Percentiles rank a stretch among this genome's conserved stretches.
Conservation (phyloP, 2,797 vertebrate genomes). For the Sorex maritimensis region DNA sequence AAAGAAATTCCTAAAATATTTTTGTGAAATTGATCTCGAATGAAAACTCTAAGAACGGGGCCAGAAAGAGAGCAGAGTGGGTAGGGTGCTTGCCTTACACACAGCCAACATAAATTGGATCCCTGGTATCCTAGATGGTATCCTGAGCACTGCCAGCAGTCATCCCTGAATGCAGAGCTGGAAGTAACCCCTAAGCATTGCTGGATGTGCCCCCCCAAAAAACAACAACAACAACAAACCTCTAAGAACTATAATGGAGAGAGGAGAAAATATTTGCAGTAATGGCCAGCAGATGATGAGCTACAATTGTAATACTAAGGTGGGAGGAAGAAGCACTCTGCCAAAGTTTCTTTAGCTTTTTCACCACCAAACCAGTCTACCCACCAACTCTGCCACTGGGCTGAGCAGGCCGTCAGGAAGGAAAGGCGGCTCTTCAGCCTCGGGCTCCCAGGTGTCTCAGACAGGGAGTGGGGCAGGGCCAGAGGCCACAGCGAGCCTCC, state of each 20-base stretch:
- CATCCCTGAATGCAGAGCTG: no score
- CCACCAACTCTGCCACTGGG: neutral
- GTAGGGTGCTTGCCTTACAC: no score
- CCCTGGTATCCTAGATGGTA: no score
- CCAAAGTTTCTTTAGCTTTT: conserved; percentile 46
- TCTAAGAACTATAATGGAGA: conserved; percentile 44
- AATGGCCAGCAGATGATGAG: conserved; percentile 48
- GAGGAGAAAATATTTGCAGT: conserved; percentile 26
- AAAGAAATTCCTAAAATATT: conserved; percentile 66
- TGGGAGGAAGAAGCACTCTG: conserved; percentile 14
- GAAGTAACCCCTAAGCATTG: no score
- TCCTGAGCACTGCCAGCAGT: no score
- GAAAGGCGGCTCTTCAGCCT: conserved; percentile 20
- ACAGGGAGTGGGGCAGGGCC: conserved; percentile 23
- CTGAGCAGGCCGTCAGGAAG: conserved; percentile 21
- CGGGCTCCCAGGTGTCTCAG: conserved; percentile 63
- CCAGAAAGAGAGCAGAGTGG: no score
- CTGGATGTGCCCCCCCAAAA: no score
- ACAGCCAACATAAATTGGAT: no score
- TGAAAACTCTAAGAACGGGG: conserved; percentile 1
- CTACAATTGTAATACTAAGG: conserved; percentile 15
- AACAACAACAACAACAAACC: no score
- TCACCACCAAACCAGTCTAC: conserved; percentile 15
- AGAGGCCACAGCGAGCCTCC: conserved; percentile 38
- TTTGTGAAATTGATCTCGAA: conserved; percentile 65